Conservation (phyloP, 2,888 invertebrate genomes). For the Drosophila planitibia region DNA sequence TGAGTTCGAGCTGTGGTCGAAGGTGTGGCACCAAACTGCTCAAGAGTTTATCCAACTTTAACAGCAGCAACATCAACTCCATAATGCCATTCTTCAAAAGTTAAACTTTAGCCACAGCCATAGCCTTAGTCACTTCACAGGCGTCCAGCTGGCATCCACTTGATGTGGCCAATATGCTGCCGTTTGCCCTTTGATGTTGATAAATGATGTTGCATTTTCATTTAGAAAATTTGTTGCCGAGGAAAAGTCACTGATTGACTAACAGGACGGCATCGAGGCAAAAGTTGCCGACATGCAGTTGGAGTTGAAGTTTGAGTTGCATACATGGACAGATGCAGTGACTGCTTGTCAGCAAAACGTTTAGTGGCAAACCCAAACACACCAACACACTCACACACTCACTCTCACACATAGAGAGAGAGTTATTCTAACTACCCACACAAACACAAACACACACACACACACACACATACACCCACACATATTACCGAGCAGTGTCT, state of each 20-base stretch:
- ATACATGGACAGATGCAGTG: constrained; percentile 63
- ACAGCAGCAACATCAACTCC: constrained; percentile 40
- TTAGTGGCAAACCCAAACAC: constrained; percentile 64
- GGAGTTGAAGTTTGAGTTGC: constrained; percentile 4
- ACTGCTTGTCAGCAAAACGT: constrained; percentile 78
- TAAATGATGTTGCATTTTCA: constrained; percentile 81
- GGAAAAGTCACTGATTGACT: constrained; percentile 79
- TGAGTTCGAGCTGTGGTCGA: constrained; percentile 54
- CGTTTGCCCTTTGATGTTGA: constrained; percentile 70
- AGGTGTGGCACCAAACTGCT: constrained; percentile 50
- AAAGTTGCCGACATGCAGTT: constrained; percentile 45
- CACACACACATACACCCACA: constrained; percentile 11
- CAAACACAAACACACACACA: constrained; percentile 6
- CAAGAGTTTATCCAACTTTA: constrained; percentile 41
- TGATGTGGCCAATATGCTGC: constrained; percentile 72
- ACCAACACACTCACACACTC: constrained; percentile 23
- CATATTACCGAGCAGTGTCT: constrained; percentile 44
- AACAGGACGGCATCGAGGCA: constrained; percentile 58
- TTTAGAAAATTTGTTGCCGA: constrained; percentile 76
- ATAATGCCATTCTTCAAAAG: constrained; percentile 42
- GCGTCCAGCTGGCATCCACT: constrained; percentile 50
- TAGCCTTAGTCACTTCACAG: constrained; percentile 44
- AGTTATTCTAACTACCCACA: constrained; percentile 26
- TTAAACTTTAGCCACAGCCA: constrained; percentile 22
- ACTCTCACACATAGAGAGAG: constrained; percentile 7